Base-by-base conservation (phyloP, 2,888 invertebrate genomes). In the Pristionchus entomophagus region DNA sequence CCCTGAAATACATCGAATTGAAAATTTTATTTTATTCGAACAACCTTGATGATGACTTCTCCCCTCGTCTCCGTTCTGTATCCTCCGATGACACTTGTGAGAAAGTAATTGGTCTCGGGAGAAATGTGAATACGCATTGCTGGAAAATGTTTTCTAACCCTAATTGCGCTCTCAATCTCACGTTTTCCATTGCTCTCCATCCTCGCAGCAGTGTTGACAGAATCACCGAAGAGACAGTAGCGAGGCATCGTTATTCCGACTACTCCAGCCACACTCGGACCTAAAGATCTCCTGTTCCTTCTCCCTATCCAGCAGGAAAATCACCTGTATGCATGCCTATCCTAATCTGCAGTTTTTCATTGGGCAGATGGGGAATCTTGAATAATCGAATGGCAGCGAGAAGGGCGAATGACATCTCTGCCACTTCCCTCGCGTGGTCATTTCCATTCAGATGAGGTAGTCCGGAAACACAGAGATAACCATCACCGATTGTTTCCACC, bases 111-210 rank as follows among this genome's bases (percentile, higher is more conserved):
- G 5, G 92, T 87, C 51, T 89, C 88, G 45, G 87, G 86, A 0
- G 92, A 90, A 14, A 92, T 89, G 86, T 92, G 92, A 69, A 92
- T 91, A 69, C 87, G 88, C 19, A 92, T 92, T n/a, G 91, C 91
- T 91, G 80, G n/a, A 56, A 29, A 51, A n/a, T n/a, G n/a, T n/a
- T n/a, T n/a, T n/a, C n/a, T n/a, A 10, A n/a, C 29, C 8, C 38
- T n/a, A 6, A 17, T 10, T 38, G 14, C 45, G 32, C 4, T 38
- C 49, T 6, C 12, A 59, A 29, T 6, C 10, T 65, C 29, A 91
- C 91, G 89, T 89, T 91, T 91, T 78, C 91, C 89, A 81, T 90
- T 90, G 80, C 89, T 89, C 78, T 92, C 92, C 92, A 92, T 92
- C 59, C 91, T 73, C 77, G 91, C 89, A 0, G 92, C 92, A 5